Conservation (phyloP, 2,888 invertebrate genomes). For the Linnaemya tessellans region DNA sequence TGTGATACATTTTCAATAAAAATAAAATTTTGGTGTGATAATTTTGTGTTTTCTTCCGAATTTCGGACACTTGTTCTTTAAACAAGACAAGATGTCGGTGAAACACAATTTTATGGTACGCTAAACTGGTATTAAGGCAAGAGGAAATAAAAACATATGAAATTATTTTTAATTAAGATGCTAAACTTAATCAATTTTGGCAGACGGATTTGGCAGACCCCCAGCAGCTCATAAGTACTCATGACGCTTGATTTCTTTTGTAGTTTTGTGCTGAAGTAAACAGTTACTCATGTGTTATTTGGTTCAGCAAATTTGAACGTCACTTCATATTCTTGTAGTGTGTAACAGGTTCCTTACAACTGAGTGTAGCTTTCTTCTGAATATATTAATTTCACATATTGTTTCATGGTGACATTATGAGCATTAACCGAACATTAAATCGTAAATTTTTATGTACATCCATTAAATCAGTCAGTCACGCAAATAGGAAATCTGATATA, state of each 20-base stretch:
- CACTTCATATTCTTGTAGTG: neutral
- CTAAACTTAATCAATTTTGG: too few species aligned
- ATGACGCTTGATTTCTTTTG: too few species aligned
- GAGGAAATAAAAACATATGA: too few species aligned
- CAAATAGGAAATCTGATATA: neutral
- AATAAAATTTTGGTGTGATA: neutral
- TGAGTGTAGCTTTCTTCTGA: neutral
- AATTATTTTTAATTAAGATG: too few species aligned
- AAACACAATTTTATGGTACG: neutral
- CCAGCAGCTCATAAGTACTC: too few species aligned
- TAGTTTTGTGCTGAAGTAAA: too few species aligned
- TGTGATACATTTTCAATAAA: conserved; percentile 16
- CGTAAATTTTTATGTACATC: conserved; percentile 70
- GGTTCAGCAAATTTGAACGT: too few species aligned
- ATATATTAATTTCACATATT: conserved; percentile 48
- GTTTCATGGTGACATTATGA: conserved; percentile 66
- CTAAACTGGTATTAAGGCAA: neutral
- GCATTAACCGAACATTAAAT: conserved; percentile 71
- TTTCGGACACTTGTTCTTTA: neutral
- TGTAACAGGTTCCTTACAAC: neutral
- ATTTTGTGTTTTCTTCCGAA: neutral
- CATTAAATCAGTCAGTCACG: conserved; percentile 43
- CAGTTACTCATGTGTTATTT: too few species aligned
- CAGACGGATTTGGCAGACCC: too few species aligned
- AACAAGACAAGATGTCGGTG: neutral